Evolutionary conservation across 1,140 invertebrate genomes (phyloP).

Genomic region (Drosophila tani): DNA sequence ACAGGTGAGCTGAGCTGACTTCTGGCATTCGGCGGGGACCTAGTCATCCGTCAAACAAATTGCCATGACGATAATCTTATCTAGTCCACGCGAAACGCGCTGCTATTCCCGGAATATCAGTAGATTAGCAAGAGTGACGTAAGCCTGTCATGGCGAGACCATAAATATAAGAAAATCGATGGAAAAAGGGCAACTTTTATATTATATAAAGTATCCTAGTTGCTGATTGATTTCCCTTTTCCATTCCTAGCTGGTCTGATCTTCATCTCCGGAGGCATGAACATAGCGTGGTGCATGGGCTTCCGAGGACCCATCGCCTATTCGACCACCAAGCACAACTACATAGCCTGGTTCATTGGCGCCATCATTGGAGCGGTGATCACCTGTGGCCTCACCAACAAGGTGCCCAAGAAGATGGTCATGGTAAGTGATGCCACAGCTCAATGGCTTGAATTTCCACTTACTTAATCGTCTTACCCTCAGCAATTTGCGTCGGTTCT

Average conservation of each 20-base stretch:
- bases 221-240: too few relatives aligned
- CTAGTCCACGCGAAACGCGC: not conserved
- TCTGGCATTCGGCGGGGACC: not conserved
- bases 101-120: conserved; percentile 2
- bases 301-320: conserved; percentile 16
- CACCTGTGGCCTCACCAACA: conserved; percentile 43
- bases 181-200: too few relatives aligned
- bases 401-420: conserved; percentile 56
- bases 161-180: too few relatives aligned
- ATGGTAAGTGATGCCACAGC: conserved; percentile 30
- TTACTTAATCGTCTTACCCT: not conserved
- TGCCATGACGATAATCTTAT: conserved; percentile 39
- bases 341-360: conserved; percentile 67
- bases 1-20: conserved; percentile 51
- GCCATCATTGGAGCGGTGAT: conserved; percentile 60
- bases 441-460: not conserved
- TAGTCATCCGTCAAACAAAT: conserved; percentile 16
- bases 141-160: not conserved
- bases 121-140: conserved; percentile 22
- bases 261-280: conserved; percentile 70
- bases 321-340: conserved; percentile 1
- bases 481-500: conserved; percentile 38
- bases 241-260: conserved; percentile 51
- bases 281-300: conserved; percentile 69
- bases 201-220: too few relatives aligned